Base-by-base conservation (phyloP, 2,113 vertebrate genomes). In the Anoura caudifer region DNA sequence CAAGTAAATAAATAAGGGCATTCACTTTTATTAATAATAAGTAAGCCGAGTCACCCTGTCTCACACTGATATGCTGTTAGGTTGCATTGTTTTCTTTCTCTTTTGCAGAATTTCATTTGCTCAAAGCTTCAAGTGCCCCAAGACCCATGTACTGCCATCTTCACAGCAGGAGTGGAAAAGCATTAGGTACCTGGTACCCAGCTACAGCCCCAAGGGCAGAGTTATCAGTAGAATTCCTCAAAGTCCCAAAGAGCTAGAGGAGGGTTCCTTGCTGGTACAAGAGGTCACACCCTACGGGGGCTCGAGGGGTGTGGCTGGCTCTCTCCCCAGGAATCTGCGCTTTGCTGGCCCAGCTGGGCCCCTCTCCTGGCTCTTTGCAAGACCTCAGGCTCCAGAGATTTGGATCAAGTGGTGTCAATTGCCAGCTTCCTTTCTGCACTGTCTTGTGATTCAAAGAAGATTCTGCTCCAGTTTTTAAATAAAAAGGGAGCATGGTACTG, bases 401-500 rank as follows among this genome's bases (percentile, higher is more conserved):
- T 99, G 98, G 98, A 98, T 98, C 94, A 99, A 98, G 98, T 99
- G 99, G 99, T 99, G 99, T 99, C 98, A 91, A 98, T 98, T 98
- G 95, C 99, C 98, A 97, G 98, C 98, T 99, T 98, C 98, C 98
- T 99, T 98, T 98, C 98, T 99, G 98, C 89, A 97, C 98, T 98
- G 98, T 99, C 99, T 98, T 98, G 99, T 99, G 99, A 99, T 99
- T 98, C 97, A 94, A 98, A 97, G 98, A 95, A 98, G 98, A 97
- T 98, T 98, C 98, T 98, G 98, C 96, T 91, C 98, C 87, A 81
- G 90, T 79, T 97, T 98, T 96, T 91, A 98, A 96, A 98, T 91
- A 98, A 96, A 98, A 98, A 97, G 97, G 97, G 97, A 97, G 95
- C 93, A 93, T 94, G 69, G 96, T 70, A 95, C 82, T 94, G 94